Conservation (phyloP, 2,797 vertebrate genomes). For the Helostoma temminkii region DNA sequence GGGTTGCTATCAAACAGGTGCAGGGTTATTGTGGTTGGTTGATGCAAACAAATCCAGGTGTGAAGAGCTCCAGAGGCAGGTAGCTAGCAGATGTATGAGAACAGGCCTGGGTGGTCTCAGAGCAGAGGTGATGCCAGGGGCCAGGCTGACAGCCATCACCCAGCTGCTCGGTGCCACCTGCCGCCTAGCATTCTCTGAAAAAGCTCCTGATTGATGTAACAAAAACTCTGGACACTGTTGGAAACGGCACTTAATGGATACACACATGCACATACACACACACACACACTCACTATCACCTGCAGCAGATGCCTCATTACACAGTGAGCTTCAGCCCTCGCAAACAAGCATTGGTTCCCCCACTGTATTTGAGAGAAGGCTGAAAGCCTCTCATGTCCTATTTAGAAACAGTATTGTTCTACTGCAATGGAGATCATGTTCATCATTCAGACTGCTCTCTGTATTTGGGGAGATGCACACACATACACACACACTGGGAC, state of each 20-base stretch:
- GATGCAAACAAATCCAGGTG: slow-evolving; percentile 65
- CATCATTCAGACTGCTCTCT: slow-evolving; percentile 72
- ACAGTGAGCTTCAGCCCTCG: slow-evolving; percentile 34
- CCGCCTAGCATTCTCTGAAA: slow-evolving; percentile 59
- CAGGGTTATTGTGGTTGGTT: slow-evolving; percentile 38
- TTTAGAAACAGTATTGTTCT: slow-evolving; percentile 79
- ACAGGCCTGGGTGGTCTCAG: slow-evolving; percentile 53
- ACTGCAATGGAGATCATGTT: slow-evolving; percentile 76
- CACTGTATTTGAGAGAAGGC: slow-evolving; percentile 47
- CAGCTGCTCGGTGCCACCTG: slow-evolving; percentile 75
- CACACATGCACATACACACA: slow-evolving; percentile 7
- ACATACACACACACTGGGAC: slow-evolving; percentile 27
- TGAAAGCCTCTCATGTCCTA: slow-evolving; percentile 76
- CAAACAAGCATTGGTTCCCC: slow-evolving; percentile 52
- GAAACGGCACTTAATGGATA: slow-evolving; percentile 45
- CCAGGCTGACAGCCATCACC: slow-evolving; percentile 61
- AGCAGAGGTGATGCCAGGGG: slow-evolving; percentile 73
- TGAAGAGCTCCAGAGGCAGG: slow-evolving; percentile 59
- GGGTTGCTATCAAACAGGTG: slow-evolving; percentile 59
- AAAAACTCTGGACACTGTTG: slow-evolving; percentile 48
- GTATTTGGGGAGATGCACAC: slow-evolving; percentile 53
- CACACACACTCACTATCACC: slow-evolving; percentile 47
- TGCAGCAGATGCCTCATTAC: slow-evolving; percentile 71
- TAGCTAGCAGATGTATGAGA: slow-evolving; percentile 71
- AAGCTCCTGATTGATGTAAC: slow-evolving; percentile 76